A percentile compares a stretch with the other conserved stretches of the same genome.
These are phyloP conservation scores for Nannoperca obscura DNA, from an alignment of 2,797 vertebrate genomes.

Conservation along the genomic window DNA sequence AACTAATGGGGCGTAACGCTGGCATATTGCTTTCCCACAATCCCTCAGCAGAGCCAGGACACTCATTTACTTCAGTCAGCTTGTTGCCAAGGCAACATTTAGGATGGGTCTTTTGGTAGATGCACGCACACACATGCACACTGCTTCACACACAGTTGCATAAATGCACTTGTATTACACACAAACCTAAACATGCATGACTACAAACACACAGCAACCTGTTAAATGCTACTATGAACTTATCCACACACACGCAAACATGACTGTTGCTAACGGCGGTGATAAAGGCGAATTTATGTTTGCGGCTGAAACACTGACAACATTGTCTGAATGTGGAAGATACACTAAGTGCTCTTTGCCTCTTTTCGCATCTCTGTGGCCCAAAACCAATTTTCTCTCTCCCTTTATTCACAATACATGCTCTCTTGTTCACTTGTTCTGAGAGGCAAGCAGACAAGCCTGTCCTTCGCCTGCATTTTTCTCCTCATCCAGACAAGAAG, in stretches of 20 bases:
- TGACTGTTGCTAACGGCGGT: conserved; percentile 6
- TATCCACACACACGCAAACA: conserved; percentile 9
- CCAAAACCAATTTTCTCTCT: conserved; percentile 70
- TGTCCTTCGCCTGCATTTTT: conserved; percentile 60
- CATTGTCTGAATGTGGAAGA: conserved; percentile 54
- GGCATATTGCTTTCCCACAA: conserved; percentile 86
- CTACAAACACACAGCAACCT: conserved; percentile 18
- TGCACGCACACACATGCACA: conserved; percentile 58
- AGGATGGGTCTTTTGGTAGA: conserved; percentile 75
- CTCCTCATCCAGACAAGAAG: conserved; percentile 52
- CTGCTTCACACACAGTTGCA: conserved; percentile 24
- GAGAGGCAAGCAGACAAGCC: conserved; percentile 65
- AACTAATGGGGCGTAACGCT: conserved; percentile 85
- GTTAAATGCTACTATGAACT: conserved; percentile 46
- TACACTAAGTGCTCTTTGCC: conserved; percentile 67
- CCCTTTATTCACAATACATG: conserved; percentile 74
- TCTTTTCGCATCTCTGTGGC: conserved; percentile 52
- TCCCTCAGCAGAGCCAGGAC: conserved; percentile 81
- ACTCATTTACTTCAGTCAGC: conserved; percentile 85
- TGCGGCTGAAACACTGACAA: conserved; percentile 49
- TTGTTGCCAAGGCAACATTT: conserved; percentile 86
- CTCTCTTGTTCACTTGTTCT: conserved; percentile 67
- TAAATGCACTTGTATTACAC: conserved; percentile 24
- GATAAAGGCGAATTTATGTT: conserved; percentile 61
- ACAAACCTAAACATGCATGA: conserved; percentile 22